Evolutionary conservation across 2,113 vertebrate genomes (phyloP), one percentile per base, ranked within the genome.

Genomic region (Blennius ocellaris): DNA sequence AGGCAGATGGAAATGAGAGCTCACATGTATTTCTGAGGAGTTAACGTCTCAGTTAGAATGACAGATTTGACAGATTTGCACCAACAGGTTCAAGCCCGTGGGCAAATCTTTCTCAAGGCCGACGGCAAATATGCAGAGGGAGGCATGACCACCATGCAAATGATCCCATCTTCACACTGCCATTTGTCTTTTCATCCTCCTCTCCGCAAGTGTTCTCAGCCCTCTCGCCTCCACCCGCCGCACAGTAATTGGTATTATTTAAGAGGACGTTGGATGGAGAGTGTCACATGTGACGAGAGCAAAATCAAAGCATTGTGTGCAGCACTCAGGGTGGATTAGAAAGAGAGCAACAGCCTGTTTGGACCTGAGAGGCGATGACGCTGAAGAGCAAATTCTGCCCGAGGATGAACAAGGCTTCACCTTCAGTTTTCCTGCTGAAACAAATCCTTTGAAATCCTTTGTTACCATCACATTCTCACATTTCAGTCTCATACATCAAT

Each of bases 201-300:
- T 51, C 71, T 16, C 39, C 1, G 5, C 43, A 43, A 74, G 62
- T 48, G 39, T 66, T 56, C 30, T 74, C 38, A 8, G 44, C 57
- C 36, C 41, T 38, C 64, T 30, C 39, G 14, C 55, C 49, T 60
- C 9, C 40, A 48, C 73, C 64, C 56, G 11, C 65, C 30, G 58
- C 69, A 69, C 58, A 11, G 53, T 77, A 71, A 73, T 78, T 82
- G 73, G 61, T 54, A 45, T 74, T 59, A 52, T 76, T 85, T 74
- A 64, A 44, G 30, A 54, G 45, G 47, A 15, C 11, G 14, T 4
- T 49, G 69, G 78, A 80, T 81, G 62, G 67, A 73, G 71, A 30
- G 60, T 67, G 80, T 80, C 54, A 52, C 6, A 15, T 44, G 10
- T n/a, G 37, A 53, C 50, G 2, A 56, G 38, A 71, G 60, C 43